A percentile compares a stretch with the other conserved stretches of the same genome.
These are phyloP conservation scores for Syngnathus typhle DNA, from an alignment of 2,113 vertebrate species.

Conservation along the genomic window DNA sequence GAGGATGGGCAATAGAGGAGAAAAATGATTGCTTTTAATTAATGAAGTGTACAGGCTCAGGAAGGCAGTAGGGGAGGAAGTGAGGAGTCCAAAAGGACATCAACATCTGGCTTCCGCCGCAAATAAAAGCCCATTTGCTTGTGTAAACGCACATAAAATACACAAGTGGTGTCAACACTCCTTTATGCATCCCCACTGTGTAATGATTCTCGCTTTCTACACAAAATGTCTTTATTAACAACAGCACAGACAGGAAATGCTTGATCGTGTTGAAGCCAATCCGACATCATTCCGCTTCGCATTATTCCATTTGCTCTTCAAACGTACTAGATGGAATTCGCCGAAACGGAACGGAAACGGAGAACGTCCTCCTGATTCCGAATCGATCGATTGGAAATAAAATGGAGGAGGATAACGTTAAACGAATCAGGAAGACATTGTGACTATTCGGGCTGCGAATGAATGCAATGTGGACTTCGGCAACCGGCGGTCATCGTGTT, in stretches of 20 bases:
- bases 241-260: not conserved
- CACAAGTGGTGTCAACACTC: conserved; percentile 4
- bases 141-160: conserved; percentile 1
- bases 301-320: not conserved
- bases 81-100: conserved; percentile 1
- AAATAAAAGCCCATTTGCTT: not conserved
- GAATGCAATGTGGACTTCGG: too few relatives aligned
- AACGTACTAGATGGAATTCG: not conserved
- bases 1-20: conserved; percentile 7
- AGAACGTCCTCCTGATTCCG: too few relatives aligned
- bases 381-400: too few relatives aligned
- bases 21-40: conserved; percentile 9
- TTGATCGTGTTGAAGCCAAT: not conserved
- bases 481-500: too few relatives aligned
- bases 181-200: not conserved
- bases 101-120: not conserved
- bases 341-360: not conserved
- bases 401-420: too few relatives aligned
- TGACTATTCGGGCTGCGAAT: too few relatives aligned
- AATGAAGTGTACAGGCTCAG: conserved; percentile 5
- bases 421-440: too few relatives aligned
- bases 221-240: conserved; percentile 1
- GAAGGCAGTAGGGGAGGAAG: conserved; percentile 4
- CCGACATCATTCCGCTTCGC: not conserved
- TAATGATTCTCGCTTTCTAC: not conserved